These are phyloP conservation scores for Phthorimaea operculella DNA, from an alignment of 1,140 invertebrate species.

Conservation along the genomic window DNA sequence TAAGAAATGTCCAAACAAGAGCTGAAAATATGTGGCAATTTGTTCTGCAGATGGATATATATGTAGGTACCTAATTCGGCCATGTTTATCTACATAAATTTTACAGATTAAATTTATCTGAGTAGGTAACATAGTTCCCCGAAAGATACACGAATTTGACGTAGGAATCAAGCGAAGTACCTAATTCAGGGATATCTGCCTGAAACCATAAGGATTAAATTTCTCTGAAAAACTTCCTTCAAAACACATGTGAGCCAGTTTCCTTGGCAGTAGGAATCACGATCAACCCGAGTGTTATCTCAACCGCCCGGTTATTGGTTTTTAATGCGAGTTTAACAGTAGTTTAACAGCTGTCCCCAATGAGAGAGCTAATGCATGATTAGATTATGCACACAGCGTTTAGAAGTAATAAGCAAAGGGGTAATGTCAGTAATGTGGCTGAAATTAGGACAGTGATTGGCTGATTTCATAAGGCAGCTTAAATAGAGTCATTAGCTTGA, in stretches of 20 bases:
- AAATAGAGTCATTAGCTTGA: no score
- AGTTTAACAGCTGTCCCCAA: neutral
- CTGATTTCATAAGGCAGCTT: neutral
- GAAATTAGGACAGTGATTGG: neutral
- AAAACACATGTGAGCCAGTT: neutral
- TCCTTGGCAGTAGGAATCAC: neutral
- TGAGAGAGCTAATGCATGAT: neutral
- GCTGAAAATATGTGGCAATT: no score
- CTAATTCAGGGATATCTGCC: neutral
- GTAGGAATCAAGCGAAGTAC: neutral
- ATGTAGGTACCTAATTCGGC: neutral
- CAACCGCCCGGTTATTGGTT: neutral
- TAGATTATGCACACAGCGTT: neutral
- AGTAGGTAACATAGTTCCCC: no score
- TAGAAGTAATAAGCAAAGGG: neutral
- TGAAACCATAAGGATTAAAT: neutral
- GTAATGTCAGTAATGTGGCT: neutral
- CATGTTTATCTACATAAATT: no score
- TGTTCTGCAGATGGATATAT: neutral
- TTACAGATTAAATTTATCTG: no score
- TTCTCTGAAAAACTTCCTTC: no score
- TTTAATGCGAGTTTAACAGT: conserved; percentile 5
- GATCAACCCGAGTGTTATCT: neutral
- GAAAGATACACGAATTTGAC: no score
- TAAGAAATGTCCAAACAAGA: no score